Conservation (phyloP, 2,888 invertebrate genomes). For the Peribatodes rhomboidaria region DNA sequence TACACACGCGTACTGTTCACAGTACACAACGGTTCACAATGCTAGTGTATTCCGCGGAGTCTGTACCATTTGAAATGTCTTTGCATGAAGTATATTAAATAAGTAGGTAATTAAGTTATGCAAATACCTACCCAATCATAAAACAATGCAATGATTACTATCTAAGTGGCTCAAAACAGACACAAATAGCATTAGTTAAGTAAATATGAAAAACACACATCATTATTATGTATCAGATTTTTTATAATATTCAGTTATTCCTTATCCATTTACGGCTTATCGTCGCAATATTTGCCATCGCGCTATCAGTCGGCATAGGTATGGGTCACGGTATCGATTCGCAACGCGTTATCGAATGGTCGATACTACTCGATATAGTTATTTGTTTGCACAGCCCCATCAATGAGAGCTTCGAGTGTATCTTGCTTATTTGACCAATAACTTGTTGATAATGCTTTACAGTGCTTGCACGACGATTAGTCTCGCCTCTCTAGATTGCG, state of each 20-base stretch:
- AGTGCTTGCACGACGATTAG: constrained; percentile 78
- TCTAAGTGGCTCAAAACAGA: no score
- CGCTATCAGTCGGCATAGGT: constrained; percentile 48
- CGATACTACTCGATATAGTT: constrained; percentile 70
- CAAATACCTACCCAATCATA: no score
- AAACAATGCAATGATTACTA: no score
- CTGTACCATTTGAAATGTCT: no score
- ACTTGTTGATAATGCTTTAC: constrained; percentile 80
- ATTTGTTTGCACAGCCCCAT: constrained; percentile 78
- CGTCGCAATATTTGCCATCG: constrained; percentile 42
- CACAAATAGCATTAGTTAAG: not conserved
- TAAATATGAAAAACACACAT: not conserved
- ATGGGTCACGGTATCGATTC: constrained; percentile 79
- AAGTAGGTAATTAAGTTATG: no score
- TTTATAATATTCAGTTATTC: constrained; percentile 8
- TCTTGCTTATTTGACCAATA: constrained; percentile 83
- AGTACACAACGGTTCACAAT: no score
- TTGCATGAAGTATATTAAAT: no score
- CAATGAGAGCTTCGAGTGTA: constrained; percentile 78
- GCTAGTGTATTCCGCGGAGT: no score
- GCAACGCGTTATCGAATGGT: constrained; percentile 75
- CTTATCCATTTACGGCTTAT: constrained; percentile 24
- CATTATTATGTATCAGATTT: not conserved
- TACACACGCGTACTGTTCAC: no score
- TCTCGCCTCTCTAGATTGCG: constrained; percentile 70